phyloP scores from a whole-genome alignment of 2,797 vertebrate genomes.

The Enteromius paludinosus region DNA sequence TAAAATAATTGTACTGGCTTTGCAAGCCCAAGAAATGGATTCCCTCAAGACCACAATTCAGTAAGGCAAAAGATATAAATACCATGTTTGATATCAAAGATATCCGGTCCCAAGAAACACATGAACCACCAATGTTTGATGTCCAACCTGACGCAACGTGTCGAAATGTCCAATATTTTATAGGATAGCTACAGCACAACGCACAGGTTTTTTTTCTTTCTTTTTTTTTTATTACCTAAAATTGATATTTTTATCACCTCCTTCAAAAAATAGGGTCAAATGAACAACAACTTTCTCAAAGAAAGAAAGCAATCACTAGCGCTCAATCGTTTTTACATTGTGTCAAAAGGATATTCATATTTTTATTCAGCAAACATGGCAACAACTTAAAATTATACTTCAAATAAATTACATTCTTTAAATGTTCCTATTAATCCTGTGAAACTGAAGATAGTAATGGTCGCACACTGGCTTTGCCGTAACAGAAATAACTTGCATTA shows the following conservation, averaged over 20 bases:
- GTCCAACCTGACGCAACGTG: neutral
- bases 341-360: no score
- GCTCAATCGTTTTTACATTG: neutral
- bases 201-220: neutral
- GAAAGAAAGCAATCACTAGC: neutral
- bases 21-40: neutral
- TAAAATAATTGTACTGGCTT: neutral
- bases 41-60: neutral
- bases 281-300: neutral
- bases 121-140: conserved; percentile 1
- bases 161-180: neutral
- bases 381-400: neutral
- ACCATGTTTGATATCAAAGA: conserved; percentile 11
- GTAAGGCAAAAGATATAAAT: conserved; percentile 9
- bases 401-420: neutral
- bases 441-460: neutral
- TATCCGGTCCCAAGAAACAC: conserved; percentile 7
- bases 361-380: neutral
- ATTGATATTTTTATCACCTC: neutral
- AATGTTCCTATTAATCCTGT: neutral
- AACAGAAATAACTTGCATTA: neutral
- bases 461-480: neutral
- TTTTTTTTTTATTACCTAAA: neutral
- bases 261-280: neutral
- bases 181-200: neutral